These are phyloP conservation scores for Heliornis fulica DNA, from an alignment of 2,113 vertebrate genomes.

Conservation along the genomic window DNA sequence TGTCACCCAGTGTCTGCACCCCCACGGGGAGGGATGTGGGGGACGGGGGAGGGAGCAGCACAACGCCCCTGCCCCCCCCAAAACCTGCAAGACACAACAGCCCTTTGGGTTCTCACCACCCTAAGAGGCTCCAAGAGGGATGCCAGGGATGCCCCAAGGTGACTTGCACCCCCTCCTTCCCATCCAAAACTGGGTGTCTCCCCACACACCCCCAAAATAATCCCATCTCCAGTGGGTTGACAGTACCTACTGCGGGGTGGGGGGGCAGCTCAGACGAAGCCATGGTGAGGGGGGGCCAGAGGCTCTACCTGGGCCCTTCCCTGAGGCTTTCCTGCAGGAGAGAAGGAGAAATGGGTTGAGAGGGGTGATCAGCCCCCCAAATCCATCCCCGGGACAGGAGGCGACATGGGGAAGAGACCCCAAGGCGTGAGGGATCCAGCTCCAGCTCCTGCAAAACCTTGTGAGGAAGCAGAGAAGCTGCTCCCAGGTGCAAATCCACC, in stretches of 20 bases:
- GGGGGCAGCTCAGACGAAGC: conserved; percentile 53
- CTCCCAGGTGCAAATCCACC: background rate
- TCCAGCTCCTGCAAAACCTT: background rate
- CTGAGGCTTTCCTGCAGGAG: conserved; percentile 10
- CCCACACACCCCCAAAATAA: too few species aligned
- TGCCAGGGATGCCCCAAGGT: rapidly evolving
- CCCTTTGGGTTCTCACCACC: rapidly evolving
- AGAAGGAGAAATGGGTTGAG: background rate
- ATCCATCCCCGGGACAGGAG: background rate
- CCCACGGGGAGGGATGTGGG: too few species aligned
- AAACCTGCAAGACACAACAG: background rate
- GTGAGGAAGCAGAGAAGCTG: background rate
- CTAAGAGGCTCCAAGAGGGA: rapidly evolving
- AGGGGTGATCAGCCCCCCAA: too few species aligned
- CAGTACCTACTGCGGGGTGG: conserved; percentile 59
- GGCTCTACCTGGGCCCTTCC: background rate
- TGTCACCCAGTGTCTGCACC: background rate
- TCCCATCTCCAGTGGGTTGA: background rate
- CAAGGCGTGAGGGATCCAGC: background rate
- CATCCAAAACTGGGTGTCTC: background rate
- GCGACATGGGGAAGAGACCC: background rate
- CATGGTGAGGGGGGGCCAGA: conserved; percentile 5
- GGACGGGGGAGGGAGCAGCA: background rate
- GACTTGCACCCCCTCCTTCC: background rate
- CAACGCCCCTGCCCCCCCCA: too few species aligned